These are phyloP conservation scores for Propithecus deckenii DNA, from an alignment of 2,797 vertebrate genomes.

Conservation along the genomic window DNA sequence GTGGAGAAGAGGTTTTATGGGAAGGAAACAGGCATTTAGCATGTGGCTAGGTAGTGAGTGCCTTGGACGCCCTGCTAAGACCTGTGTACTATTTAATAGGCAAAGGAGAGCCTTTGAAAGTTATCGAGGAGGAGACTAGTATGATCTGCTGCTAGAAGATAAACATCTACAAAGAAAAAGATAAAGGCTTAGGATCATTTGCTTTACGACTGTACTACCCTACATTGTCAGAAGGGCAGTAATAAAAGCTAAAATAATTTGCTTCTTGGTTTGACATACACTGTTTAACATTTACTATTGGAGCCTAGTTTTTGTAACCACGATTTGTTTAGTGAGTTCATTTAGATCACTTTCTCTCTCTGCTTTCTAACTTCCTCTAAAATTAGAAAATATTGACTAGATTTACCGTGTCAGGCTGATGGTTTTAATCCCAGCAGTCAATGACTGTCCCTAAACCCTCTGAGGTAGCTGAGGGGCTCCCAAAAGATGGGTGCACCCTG, in stretches of 20 bases:
- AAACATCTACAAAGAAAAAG: neutral
- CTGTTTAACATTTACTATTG: neutral
- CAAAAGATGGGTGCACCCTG: neutral
- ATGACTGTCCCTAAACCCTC: neutral
- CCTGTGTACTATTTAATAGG: neutral
- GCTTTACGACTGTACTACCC: neutral
- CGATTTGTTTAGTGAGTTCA: neutral
- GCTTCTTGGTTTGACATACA: neutral
- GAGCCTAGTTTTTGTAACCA: neutral
- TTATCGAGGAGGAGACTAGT: neutral
- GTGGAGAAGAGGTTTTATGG: neutral
- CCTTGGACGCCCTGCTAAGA: rapidly evolving
- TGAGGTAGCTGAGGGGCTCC: neutral
- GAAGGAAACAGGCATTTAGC: neutral
- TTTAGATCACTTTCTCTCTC: neutral
- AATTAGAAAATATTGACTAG: neutral
- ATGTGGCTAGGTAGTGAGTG: neutral
- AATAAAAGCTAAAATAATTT: neutral
- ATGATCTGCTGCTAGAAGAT: neutral
- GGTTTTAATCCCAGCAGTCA: neutral
- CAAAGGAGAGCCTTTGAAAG: neutral
- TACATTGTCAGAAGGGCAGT: neutral
- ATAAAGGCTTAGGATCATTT: neutral
- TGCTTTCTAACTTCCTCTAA: neutral
- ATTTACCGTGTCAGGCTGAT: neutral